phyloP scores from a whole-genome alignment of 1,140 invertebrate species.

The Drosophila melanica region DNA sequence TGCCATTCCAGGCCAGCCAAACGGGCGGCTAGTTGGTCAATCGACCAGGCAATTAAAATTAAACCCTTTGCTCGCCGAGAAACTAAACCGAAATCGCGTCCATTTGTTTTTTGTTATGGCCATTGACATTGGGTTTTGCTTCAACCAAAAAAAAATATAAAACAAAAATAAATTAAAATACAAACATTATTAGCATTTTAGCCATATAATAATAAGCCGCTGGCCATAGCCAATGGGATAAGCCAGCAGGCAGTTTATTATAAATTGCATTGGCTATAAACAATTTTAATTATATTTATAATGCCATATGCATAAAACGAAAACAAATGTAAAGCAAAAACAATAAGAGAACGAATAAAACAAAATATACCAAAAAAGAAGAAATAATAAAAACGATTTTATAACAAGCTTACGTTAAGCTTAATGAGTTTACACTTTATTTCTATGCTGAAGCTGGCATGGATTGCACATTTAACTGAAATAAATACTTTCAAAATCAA shows the following conservation, averaged over 20 bases:
- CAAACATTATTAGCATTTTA: conserved; percentile 12
- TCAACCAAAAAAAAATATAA: conserved; percentile 13
- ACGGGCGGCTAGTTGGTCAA: conserved; percentile 7
- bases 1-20: conserved; percentile 45
- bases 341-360: conserved; percentile 14
- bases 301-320: conserved; percentile 21
- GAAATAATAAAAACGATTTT: conserved; percentile 28
- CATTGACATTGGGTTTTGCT: conserved; percentile 49
- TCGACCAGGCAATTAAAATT: conserved; percentile 64
- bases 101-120: conserved; percentile 35
- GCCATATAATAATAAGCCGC: conserved; percentile 49
- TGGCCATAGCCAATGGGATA: conserved; percentile 65
- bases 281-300: conserved; percentile 56
- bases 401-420: conserved; percentile 54
- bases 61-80: conserved; percentile 50
- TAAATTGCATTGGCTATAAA: conserved; percentile 47
- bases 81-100: conserved; percentile 64
- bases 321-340: conserved; percentile 9
- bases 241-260: conserved; percentile 34
- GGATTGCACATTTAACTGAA: conserved; percentile 3
- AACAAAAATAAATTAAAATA: neutral
- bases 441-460: conserved; percentile 1
- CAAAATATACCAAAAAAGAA: conserved; percentile 6
- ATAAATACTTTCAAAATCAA: neutral
- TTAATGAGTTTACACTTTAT: conserved; percentile 50